Percentiles rank a stretch among this genome's conserved stretches.
These are phyloP conservation scores for Cotesia chilonis DNA, from an alignment of 1,140 invertebrate species.

Conservation along the genomic window DNA sequence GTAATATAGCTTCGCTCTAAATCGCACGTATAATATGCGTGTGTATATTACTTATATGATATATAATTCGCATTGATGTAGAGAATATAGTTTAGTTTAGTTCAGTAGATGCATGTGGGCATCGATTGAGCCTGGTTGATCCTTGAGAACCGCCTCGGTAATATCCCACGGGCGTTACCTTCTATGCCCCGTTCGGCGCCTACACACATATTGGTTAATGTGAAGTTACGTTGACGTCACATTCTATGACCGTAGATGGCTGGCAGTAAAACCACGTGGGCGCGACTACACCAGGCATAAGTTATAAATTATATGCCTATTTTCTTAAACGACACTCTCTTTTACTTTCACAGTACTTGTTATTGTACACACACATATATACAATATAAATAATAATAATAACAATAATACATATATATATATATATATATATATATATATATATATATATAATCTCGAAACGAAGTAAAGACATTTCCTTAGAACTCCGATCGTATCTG, in stretches of 20 bases:
- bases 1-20: not conserved
- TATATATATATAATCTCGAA: not conserved
- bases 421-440: not conserved
- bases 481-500: slow-evolving; percentile 21
- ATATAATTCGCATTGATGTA: too few species aligned
- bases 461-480: slow-evolving; percentile 22
- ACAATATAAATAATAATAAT: too few species aligned
- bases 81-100: too few species aligned
- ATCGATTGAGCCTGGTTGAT: slow-evolving; percentile 38
- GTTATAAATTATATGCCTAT: slow-evolving; percentile 54
- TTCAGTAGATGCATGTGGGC: slow-evolving; percentile 35
- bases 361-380: too few species aligned
- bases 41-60: too few species aligned
- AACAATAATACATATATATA: not conserved
- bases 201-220: slow-evolving; percentile 51
- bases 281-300: slow-evolving; percentile 42
- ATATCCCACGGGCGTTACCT: slow-evolving; percentile 55
- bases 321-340: slow-evolving; percentile 36
- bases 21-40: not conserved
- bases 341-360: too few species aligned
- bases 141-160: slow-evolving; percentile 41
- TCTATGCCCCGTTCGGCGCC: slow-evolving; percentile 50
- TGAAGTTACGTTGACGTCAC: slow-evolving; percentile 58
- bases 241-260: slow-evolving; percentile 51
- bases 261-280: slow-evolving; percentile 47